Percentiles rank a stretch among this genome's conserved stretches.
Conservation (phyloP, 2,888 invertebrate species). For the Parnassius smintheus region DNA sequence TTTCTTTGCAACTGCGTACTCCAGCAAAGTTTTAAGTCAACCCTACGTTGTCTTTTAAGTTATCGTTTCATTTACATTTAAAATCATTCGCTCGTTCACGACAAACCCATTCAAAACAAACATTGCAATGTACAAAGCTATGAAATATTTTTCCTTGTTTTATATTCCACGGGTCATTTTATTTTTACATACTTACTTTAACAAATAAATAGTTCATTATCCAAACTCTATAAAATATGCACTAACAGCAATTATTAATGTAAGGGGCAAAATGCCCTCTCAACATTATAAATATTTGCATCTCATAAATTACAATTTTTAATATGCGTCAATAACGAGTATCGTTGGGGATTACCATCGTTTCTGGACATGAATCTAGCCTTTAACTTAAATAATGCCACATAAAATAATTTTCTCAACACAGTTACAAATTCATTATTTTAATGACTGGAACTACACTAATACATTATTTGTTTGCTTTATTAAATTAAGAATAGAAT, state of each 20-base stretch:
- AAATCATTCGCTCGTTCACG: slow-evolving; percentile 17
- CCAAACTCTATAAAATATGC: slow-evolving; percentile 33
- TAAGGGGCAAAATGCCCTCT: slow-evolving; percentile 4
- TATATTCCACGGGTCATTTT: slow-evolving; percentile 11
- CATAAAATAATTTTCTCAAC: not conserved
- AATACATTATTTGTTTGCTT: not conserved
- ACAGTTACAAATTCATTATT: not conserved
- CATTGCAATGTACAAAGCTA: slow-evolving; percentile 43
- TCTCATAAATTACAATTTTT: slow-evolving; percentile 22
- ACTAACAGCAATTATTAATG: slow-evolving; percentile 20
- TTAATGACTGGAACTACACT: slow-evolving; percentile 4
- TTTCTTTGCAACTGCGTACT: too few relatives aligned
- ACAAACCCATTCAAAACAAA: slow-evolving; percentile 12
- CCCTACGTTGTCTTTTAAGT: not conserved
- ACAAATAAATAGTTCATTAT: slow-evolving; percentile 47
- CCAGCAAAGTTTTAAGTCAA: too few relatives aligned
- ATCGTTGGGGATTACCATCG: slow-evolving; percentile 5
- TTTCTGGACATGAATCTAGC: not conserved
- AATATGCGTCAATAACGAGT: slow-evolving; percentile 11
- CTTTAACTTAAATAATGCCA: not conserved
- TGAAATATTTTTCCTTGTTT: slow-evolving; percentile 36
- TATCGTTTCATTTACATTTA: slow-evolving; percentile 2
- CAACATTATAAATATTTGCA: slow-evolving; percentile 23
- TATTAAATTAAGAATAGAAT: not conserved
- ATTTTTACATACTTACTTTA: slow-evolving; percentile 36